Conservation (phyloP, 2,113 vertebrate species). For the Progne subis region DNA sequence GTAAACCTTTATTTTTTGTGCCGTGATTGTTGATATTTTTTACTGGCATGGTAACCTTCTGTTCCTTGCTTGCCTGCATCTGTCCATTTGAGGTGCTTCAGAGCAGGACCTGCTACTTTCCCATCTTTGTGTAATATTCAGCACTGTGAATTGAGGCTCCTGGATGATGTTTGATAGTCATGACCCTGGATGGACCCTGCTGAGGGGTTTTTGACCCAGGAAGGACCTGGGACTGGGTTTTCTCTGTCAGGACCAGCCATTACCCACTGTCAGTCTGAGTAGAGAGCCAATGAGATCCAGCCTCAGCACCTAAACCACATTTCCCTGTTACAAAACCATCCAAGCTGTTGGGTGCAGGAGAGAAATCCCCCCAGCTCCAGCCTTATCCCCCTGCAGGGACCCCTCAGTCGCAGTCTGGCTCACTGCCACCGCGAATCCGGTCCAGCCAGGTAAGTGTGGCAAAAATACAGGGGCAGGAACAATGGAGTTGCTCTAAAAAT, state of each 20-base stretch:
- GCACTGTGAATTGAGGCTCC: neutral
- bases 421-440: neutral
- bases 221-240: neutral
- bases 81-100: neutral
- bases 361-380: neutral
- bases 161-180: neutral
- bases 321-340: neutral
- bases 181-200: neutral
- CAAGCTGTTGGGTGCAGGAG: neutral
- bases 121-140: neutral
- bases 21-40: neutral
- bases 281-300: neutral
- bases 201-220: neutral
- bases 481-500: neutral
- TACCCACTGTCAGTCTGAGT: neutral
- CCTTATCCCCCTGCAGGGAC: rapidly evolving
- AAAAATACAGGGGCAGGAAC: neutral
- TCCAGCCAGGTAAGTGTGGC: rapidly evolving
- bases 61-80: neutral
- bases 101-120: neutral
- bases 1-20: neutral
- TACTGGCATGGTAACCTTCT: neutral
- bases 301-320: neutral
- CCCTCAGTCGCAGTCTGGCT: neutral
- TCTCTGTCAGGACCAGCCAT: neutral